phyloP scores from a whole-genome alignment of 92 coral and sea anemone genomes.

The Epizoanthus scotinus region DNA sequence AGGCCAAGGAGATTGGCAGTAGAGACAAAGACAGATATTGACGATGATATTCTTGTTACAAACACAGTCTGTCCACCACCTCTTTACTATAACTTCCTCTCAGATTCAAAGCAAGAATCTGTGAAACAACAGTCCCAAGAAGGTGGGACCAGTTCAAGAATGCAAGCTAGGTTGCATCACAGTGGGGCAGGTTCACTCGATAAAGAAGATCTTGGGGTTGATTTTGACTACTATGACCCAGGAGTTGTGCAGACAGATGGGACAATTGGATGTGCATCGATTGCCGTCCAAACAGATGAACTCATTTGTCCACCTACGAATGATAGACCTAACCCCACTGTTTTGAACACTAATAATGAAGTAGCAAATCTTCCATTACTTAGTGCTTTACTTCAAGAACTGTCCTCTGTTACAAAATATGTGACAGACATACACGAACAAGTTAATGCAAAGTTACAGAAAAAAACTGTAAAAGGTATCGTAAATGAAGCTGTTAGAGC shows the following conservation, averaged over 20 bases:
- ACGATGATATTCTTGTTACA: slow-evolving; percentile 66
- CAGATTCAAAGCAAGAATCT: slow-evolving; percentile 25
- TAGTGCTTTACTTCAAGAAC: slow-evolving; percentile 80
- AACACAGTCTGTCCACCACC: slow-evolving; percentile 96
- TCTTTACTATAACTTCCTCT: slow-evolving; percentile 70
- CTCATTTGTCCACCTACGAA: not conserved
- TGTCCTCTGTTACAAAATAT: slow-evolving; percentile 53
- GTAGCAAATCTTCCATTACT: slow-evolving; percentile 69
- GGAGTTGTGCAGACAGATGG: slow-evolving; percentile 65
- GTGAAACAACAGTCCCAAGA: not conserved
- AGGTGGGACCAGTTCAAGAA: not conserved
- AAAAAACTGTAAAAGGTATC: slow-evolving; percentile 3
- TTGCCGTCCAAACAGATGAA: slow-evolving; percentile 72
- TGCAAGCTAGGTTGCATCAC: not conserved
- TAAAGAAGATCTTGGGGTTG: slow-evolving; percentile 43
- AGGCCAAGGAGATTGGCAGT: not conserved
- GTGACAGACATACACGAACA: not conserved
- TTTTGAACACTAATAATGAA: not conserved
- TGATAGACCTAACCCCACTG: not conserved
- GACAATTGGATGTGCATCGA: slow-evolving; percentile 53
- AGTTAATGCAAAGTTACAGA: slow-evolving; percentile 4
- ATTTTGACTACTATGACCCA: slow-evolving; percentile 69
- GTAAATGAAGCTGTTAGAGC: not conserved
- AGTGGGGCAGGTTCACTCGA: not conserved
- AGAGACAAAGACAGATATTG: slow-evolving; percentile 20